Evolutionary conservation across 2,113 vertebrate species (phyloP).

Genomic region (Malurus cyaneus): DNA sequence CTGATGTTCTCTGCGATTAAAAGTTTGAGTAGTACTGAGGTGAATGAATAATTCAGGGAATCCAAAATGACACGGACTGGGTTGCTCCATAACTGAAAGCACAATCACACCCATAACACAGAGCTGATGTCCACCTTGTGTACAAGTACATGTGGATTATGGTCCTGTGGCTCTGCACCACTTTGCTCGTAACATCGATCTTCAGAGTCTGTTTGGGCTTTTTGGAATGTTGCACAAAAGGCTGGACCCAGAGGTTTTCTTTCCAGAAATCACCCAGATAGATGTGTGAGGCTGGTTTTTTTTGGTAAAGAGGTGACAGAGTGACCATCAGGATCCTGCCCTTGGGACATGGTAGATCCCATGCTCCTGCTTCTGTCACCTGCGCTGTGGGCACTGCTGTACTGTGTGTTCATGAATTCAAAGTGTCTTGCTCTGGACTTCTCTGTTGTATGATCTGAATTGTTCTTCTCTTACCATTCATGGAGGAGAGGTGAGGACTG

Average conservation of each 20-base stretch:
- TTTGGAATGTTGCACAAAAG: not conserved
- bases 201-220: not conserved
- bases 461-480: not conserved
- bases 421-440: not conserved
- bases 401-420: fast-evolving
- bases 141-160: not conserved
- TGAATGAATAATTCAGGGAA: not conserved
- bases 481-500: not conserved
- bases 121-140: conserved; percentile 31
- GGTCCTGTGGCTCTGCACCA: not conserved
- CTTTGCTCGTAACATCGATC: not conserved
- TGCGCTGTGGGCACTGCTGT: not conserved
- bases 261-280: not conserved
- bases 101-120: not conserved
- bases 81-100: conserved; percentile 10
- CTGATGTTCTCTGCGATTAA: not conserved
- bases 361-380: fast-evolving
- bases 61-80: not conserved
- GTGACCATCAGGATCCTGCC: not conserved
- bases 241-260: not conserved
- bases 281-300: not conserved
- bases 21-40: not conserved
- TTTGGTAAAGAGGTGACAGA: not conserved
- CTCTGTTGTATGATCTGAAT: not conserved
- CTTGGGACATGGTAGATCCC: not conserved